These are phyloP conservation scores for Ammodytes dubius DNA, from an alignment of 2,113 vertebrate genomes.

Conservation along the genomic window DNA sequence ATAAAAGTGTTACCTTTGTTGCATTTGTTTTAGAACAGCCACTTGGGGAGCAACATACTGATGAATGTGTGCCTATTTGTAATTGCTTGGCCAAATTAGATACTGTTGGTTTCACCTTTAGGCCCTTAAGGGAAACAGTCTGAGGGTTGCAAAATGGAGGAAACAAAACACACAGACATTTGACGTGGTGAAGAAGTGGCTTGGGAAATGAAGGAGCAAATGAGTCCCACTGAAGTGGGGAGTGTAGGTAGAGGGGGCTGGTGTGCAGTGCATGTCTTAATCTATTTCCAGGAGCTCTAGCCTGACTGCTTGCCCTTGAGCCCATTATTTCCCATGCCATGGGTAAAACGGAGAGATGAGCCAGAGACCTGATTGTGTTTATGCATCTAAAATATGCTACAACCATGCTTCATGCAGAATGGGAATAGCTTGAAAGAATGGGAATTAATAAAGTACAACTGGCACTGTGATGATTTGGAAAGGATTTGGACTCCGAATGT, in stretches of 20 bases:
- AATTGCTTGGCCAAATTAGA: constrained; percentile 56
- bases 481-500: constrained; percentile 37
- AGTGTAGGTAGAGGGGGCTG: constrained; percentile 63
- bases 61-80: constrained; percentile 27
- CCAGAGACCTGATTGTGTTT: constrained; percentile 45
- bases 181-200: constrained; percentile 55
- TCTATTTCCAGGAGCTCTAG: constrained; percentile 76
- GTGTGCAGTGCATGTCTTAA: constrained; percentile 72
- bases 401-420: constrained; percentile 16
- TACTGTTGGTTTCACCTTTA: constrained; percentile 35
- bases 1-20: background rate
- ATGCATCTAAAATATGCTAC: constrained; percentile 31
- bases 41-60: background rate
- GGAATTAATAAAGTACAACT: constrained; percentile 26
- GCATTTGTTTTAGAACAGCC: background rate
- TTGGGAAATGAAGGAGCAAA: constrained; percentile 76
- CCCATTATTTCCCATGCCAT: constrained; percentile 58
- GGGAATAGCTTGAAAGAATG: constrained; percentile 9
- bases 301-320: constrained; percentile 72
- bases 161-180: constrained; percentile 50
- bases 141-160: constrained; percentile 27
- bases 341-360: constrained; percentile 75
- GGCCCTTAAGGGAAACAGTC: constrained; percentile 28
- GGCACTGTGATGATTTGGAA: constrained; percentile 11
- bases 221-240: constrained; percentile 67